Base-by-base conservation (phyloP, 2,888 invertebrate genomes). In the Acleris cristana region DNA sequence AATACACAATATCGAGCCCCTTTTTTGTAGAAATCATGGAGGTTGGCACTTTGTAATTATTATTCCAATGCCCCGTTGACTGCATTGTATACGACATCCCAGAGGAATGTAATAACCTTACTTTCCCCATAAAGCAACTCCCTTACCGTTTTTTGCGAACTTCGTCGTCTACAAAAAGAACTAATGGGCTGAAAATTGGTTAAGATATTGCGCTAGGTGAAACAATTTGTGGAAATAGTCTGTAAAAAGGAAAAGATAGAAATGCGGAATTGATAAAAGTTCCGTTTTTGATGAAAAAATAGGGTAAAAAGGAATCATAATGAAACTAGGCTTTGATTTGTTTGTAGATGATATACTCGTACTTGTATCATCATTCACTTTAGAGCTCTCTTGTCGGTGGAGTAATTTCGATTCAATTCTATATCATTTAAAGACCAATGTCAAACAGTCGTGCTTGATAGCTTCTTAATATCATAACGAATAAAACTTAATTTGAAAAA, bases 21-120 rank as follows among this genome's bases (percentile, higher is more conserved):
- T 40, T 40, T 40, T 40, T 4, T 14, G 40, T 10, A 4, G 12
- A 40, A 14, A 40, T 40, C 14, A 12, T 14, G 40, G 40, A 40
- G 3, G 14, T 14, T 40, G 40, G 4, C 40, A 14, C 40, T 14
- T 40, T 14, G 64, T 59, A 65, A 69, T 69, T 69, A 65, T 65
- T 69, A 69, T 61, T 56, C 65, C 16, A 56, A 60, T 69, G 65
- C 65, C 69, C 65, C 65, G 65, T 65, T 69, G 30, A 40, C 48
- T 52, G 60, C 30, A 21, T 59, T 30, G 61, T 61, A 53, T 61
- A 44, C 44, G 61, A 5, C 18, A 49, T 60, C 59, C 54, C 59
- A 26, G 48, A 40, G 34, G 59, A 62, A 63, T 63, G 56, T 64
- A 59, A 58, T 64, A 58, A 45, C 52, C 64, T 53, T 45, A 64